These are phyloP conservation scores for Caenorhabditis angaria DNA, from an alignment of 2,888 invertebrate species.

Conservation along the genomic window DNA sequence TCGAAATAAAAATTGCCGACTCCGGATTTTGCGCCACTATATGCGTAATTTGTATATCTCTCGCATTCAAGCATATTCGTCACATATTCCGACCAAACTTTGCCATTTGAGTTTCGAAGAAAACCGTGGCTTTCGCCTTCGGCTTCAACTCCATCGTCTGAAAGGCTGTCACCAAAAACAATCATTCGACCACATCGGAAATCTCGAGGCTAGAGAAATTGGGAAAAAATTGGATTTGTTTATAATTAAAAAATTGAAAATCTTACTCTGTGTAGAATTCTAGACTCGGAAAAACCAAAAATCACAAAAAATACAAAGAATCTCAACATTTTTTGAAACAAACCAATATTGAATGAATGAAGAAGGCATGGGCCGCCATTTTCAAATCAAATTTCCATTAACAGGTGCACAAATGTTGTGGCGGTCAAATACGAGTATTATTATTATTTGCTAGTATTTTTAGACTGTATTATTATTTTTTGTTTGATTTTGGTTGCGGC, in stretches of 20 bases:
- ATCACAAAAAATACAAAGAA: background rate
- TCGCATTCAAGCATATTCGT: conserved; percentile 59
- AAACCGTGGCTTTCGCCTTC: conserved; percentile 54
- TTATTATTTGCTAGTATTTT: conserved; percentile 1
- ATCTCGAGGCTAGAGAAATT: conserved; percentile 55
- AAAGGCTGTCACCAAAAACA: conserved; percentile 63
- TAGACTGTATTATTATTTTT: background rate
- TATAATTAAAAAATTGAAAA: background rate
- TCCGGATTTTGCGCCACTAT: conserved; percentile 60
- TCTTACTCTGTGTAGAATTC: conserved; percentile 29
- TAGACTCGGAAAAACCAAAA: background rate
- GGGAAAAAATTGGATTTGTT: background rate
- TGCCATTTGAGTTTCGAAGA: conserved; percentile 60
- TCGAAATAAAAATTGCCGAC: conserved; percentile 63
- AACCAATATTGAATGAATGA: background rate
- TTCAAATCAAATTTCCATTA: background rate
- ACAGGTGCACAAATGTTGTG: conserved; percentile 2
- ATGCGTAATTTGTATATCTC: conserved; percentile 60
- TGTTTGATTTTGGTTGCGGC: background rate
- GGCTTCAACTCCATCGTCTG: conserved; percentile 64
- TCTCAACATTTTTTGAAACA: background rate
- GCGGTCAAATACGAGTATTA: too few relatives aligned
- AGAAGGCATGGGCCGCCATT: background rate
- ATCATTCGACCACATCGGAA: conserved; percentile 59
- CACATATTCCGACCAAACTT: conserved; percentile 64